A percentile compares a stretch with the other conserved stretches of the same genome.
These are phyloP conservation scores for Sitta carolinensis DNA, from an alignment of 2,797 vertebrate species.

Conservation along the genomic window DNA sequence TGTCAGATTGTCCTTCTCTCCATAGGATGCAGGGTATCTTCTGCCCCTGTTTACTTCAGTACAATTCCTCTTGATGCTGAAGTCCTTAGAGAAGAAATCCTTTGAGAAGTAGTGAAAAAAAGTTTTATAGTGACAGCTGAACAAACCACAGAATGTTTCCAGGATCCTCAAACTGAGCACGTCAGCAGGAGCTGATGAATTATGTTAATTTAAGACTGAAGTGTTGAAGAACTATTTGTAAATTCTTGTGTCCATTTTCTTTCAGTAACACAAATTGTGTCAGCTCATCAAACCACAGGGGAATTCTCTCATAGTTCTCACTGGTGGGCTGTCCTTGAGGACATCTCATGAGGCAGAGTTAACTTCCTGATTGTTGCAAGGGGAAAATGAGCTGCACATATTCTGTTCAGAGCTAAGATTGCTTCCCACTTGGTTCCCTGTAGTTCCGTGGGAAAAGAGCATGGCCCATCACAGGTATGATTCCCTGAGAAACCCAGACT, in stretches of 20 bases:
- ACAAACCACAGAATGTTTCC: neutral
- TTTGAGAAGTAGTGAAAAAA: neutral
- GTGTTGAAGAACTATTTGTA: neutral
- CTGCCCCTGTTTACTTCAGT: neutral
- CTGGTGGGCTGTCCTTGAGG: neutral
- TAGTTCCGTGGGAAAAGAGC: neutral
- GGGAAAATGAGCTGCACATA: neutral
- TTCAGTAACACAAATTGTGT: neutral
- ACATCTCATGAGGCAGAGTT: neutral
- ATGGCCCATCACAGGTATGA: neutral
- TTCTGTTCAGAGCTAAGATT: neutral
- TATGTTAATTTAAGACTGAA: neutral
- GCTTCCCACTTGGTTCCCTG: neutral
- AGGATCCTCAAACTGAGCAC: neutral
- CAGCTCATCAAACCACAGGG: neutral
- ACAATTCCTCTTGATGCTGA: neutral
- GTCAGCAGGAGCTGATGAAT: neutral
- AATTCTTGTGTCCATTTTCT: neutral
- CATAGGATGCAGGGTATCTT: neutral
- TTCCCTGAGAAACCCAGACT: neutral
- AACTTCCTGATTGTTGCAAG: neutral
- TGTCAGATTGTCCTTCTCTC: neutral
- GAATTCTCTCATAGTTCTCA: neutral
- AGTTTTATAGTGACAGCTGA: neutral
- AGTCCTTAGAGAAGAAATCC: neutral